Percentiles rank a stretch among this genome's conserved stretches.
phyloP scores from a whole-genome alignment of 2,888 invertebrate genomes.

The Sisyra terminalis region DNA sequence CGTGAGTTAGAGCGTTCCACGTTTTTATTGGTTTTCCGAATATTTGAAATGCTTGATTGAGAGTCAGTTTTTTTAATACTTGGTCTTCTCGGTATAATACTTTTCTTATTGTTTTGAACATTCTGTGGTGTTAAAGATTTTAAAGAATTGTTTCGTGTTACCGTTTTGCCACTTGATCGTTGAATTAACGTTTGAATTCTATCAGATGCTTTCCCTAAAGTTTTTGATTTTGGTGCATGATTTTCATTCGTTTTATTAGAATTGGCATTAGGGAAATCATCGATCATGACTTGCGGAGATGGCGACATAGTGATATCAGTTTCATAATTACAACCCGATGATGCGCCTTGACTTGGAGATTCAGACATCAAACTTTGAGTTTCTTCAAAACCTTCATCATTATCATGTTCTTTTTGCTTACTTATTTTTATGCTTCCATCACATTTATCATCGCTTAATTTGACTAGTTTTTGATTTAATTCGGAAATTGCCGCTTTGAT shows the following conservation, averaged over 20 bases:
- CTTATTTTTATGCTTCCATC: constrained; percentile 19
- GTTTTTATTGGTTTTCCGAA: constrained; percentile 25
- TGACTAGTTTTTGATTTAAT: constrained; percentile 24
- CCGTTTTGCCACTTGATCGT: constrained; percentile 15
- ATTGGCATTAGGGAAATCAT: constrained; percentile 17
- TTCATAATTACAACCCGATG: constrained; percentile 49
- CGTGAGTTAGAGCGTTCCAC: constrained; percentile 65
- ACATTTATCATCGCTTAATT: constrained; percentile 4
- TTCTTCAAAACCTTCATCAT: constrained; percentile 85
- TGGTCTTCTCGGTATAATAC: constrained; percentile 25
- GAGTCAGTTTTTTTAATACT: constrained; percentile 25
- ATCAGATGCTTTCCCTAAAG: constrained; percentile 6
- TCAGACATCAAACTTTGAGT: constrained; percentile 77
- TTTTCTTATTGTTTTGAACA: constrained; percentile 17
- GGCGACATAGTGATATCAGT: constrained; percentile 28
- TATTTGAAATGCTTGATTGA: constrained; percentile 16
- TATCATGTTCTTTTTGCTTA: constrained; percentile 45
- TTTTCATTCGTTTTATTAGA: constrained; percentile 19
- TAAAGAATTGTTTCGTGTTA: constrained; percentile 19
- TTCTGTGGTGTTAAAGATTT: constrained; percentile 17
- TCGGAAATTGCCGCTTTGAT: constrained; percentile 50
- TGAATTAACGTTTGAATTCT: constrained; percentile 17
- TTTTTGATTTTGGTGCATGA: constrained; percentile 12
- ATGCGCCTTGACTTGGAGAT: constrained; percentile 71
- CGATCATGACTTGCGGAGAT: constrained; percentile 17